Evolutionary conservation across 2,113 vertebrate species (phyloP).

Genomic region (Pedionomus torquatus): DNA sequence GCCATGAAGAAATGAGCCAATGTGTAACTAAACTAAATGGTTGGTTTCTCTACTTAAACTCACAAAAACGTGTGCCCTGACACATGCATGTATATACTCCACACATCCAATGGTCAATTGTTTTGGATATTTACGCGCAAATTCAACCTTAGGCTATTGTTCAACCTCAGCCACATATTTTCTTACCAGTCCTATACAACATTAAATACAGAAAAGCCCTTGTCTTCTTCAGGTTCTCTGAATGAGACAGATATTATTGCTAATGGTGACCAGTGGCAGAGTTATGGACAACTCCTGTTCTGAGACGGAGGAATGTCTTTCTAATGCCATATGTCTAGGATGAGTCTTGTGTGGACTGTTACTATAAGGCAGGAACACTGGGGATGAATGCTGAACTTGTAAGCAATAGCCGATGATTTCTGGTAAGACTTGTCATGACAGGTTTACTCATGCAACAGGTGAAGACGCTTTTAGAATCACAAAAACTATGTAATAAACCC

Average conservation of each 20-base stretch:
- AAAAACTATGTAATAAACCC: not conserved
- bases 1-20: not conserved
- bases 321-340: accelerated
- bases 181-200: not conserved
- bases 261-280: not conserved
- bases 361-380: not conserved
- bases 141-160: not conserved
- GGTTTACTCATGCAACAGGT: not conserved
- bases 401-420: not conserved
- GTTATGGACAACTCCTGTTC: not conserved
- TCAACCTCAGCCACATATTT: not conserved
- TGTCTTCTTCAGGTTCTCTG: not conserved
- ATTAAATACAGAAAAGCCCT: not conserved
- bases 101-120: not conserved
- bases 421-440: not conserved
- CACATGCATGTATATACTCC: not conserved
- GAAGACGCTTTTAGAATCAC: not conserved
- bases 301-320: not conserved
- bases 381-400: not conserved
- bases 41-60: not conserved
- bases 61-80: not conserved
- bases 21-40: not conserved
- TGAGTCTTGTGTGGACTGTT: not conserved
- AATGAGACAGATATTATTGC: not conserved
- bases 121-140: not conserved